These are phyloP conservation scores for Salminus brasiliensis DNA, from an alignment of 2,113 vertebrate species.

Conservation along the genomic window DNA sequence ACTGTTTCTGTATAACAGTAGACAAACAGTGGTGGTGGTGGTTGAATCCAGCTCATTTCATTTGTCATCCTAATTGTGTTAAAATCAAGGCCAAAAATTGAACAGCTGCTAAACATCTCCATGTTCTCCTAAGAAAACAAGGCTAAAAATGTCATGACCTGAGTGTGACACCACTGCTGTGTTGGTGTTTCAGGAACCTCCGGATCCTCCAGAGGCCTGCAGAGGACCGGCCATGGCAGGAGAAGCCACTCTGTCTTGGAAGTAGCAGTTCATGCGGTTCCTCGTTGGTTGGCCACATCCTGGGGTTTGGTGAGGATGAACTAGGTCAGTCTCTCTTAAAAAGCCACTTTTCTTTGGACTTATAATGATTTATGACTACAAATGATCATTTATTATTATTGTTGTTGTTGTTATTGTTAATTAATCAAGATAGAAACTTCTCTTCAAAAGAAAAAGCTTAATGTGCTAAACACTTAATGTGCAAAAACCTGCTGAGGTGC, in stretches of 20 bases:
- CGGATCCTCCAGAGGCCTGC: conserved; percentile 90
- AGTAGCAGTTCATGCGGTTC: conserved; percentile 85
- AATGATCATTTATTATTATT: background rate
- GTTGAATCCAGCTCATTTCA: too few species aligned
- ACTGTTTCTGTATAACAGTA: conserved; percentile 50
- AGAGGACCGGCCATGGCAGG: conserved; percentile 88
- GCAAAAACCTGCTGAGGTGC: background rate
- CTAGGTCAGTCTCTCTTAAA: conserved; percentile 77
- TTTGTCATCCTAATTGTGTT: too few species aligned
- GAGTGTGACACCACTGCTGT: conserved; percentile 27
- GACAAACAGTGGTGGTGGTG: background rate
- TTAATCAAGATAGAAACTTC: too few species aligned
- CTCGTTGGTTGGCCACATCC: conserved; percentile 86
- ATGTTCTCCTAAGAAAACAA: background rate
- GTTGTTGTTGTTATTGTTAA: background rate
- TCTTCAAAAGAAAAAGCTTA: background rate
- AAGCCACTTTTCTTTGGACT: background rate
- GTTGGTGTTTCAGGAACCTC: conserved; percentile 82
- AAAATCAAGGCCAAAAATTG: background rate
- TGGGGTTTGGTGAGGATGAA: conserved; percentile 98
- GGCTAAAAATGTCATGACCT: background rate
- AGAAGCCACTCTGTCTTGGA: conserved; percentile 92
- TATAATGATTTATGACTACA: background rate
- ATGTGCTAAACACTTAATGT: background rate
- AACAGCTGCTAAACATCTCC: background rate